These are phyloP conservation scores for Micromussa lordhowensis DNA, from an alignment of 92 coral and sea anemone genomes.

Conservation along the genomic window DNA sequence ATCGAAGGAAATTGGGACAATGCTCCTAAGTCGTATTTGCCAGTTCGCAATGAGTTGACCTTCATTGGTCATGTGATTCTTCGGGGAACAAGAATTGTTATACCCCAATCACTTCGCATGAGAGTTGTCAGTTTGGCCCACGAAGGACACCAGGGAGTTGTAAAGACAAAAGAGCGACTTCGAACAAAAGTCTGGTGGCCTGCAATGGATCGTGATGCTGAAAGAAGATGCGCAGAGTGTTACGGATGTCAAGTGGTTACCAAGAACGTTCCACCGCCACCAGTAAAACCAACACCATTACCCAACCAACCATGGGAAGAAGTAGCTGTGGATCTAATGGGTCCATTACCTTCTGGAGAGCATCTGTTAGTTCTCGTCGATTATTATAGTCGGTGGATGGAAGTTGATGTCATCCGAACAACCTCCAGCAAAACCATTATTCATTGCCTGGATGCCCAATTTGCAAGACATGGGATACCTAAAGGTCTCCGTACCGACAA, in stretches of 20 bases:
- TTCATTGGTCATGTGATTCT: slow-evolving; percentile 47
- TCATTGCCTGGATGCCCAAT: slow-evolving; percentile 23
- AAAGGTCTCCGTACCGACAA: slow-evolving; percentile 61
- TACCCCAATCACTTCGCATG: slow-evolving; percentile 55
- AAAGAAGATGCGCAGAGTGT: slow-evolving; percentile 33
- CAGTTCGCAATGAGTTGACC: too few relatives aligned
- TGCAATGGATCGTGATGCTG: slow-evolving; percentile 50
- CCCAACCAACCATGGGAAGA: slow-evolving; percentile 68
- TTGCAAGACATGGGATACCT: slow-evolving; percentile 57
- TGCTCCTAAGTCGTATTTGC: slow-evolving; percentile 46
- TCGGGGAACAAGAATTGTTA: slow-evolving; percentile 57
- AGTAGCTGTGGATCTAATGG: slow-evolving; percentile 55
- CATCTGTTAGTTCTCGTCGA: slow-evolving; percentile 45
- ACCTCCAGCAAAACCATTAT: slow-evolving; percentile 21
- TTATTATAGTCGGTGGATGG: slow-evolving; percentile 61
- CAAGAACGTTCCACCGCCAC: slow-evolving; percentile 41
- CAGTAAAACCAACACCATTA: slow-evolving; percentile 58
- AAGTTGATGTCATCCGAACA: slow-evolving; percentile 59
- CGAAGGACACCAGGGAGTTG: slow-evolving; percentile 70
- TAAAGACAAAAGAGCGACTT: slow-evolving; percentile 60
- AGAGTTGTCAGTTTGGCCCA: slow-evolving; percentile 59
- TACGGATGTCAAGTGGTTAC: slow-evolving; percentile 57
- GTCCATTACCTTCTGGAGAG: slow-evolving; percentile 41
- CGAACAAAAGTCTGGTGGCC: slow-evolving; percentile 30
- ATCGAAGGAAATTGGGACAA: slow-evolving; percentile 39